Evolutionary conservation across 2,797 vertebrate genomes (phyloP).

Genomic region (Gadopsis bispinosus): DNA sequence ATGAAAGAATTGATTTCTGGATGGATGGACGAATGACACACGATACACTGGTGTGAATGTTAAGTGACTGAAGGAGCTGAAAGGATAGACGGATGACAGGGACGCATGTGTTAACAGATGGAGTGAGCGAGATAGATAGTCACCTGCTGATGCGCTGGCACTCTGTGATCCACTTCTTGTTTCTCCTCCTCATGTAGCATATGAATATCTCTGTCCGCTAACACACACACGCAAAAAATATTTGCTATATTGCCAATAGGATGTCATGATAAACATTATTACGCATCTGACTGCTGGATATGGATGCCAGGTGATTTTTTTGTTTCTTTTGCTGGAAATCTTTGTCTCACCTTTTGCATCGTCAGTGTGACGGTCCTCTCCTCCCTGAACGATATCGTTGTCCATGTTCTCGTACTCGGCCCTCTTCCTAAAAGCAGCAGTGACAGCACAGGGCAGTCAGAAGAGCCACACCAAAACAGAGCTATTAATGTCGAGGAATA

Average conservation of each 20-base stretch:
- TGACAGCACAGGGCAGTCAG: slow-evolving; percentile 14
- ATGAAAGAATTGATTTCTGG: slow-evolving; percentile 29
- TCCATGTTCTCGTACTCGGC: slow-evolving; percentile 88
- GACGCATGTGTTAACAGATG: slow-evolving; percentile 10
- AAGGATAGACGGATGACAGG: not conserved
- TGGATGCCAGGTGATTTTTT: not conserved
- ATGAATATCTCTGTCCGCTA: slow-evolving; percentile 71
- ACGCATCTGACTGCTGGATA: not conserved
- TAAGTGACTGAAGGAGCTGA: slow-evolving; percentile 18
- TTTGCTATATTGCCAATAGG: not conserved
- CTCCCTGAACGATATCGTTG: slow-evolving; percentile 88
- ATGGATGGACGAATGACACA: slow-evolving; percentile 24
- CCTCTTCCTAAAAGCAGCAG: slow-evolving; percentile 84
- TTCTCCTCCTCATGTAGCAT: slow-evolving; percentile 68
- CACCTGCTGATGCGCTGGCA: slow-evolving; percentile 74
- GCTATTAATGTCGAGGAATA: slow-evolving; percentile 3
- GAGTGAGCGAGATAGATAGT: not conserved
- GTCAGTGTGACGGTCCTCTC: slow-evolving; percentile 84
- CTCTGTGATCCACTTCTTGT: slow-evolving; percentile 64
- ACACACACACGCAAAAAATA: slow-evolving; percentile 29
- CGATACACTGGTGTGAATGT: slow-evolving; percentile 26
- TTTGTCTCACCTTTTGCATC: slow-evolving; percentile 86
- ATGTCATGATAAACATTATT: not conserved
- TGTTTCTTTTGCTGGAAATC: not conserved
- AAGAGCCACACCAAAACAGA: not conserved